Evolutionary conservation across 2,113 vertebrate genomes (phyloP).

Genomic region (Pipra filicauda): DNA sequence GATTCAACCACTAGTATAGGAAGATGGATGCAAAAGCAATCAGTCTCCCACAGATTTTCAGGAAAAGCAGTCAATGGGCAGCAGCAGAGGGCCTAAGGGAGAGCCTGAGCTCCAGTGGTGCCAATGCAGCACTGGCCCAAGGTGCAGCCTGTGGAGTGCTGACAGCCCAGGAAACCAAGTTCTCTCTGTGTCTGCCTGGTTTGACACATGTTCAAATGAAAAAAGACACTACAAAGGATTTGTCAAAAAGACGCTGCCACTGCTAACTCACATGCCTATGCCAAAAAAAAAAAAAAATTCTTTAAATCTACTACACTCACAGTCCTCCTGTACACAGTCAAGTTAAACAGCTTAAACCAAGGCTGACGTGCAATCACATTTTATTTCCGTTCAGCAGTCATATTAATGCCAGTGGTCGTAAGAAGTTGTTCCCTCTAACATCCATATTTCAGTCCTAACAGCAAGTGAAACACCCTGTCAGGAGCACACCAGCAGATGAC

Average conservation of each 20-base stretch:
- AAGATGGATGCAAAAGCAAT: background rate
- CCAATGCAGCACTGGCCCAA: background rate
- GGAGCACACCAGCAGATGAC: background rate
- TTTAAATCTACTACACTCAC: background rate
- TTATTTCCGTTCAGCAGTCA: background rate
- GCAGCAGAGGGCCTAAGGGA: background rate
- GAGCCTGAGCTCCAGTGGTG: background rate
- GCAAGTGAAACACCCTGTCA: rapidly evolving
- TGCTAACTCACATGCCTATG: rapidly evolving
- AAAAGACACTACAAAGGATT: background rate
- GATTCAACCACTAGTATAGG: background rate
- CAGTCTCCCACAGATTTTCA: background rate
- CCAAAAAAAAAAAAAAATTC: background rate
- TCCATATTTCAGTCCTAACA: background rate
- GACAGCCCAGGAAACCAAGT: background rate
- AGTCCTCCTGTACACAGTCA: background rate
- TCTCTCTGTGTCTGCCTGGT: background rate
- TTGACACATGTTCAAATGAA: background rate
- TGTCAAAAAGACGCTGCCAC: background rate
- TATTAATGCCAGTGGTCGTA: background rate
- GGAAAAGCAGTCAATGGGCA: background rate
- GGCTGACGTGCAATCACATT: background rate
- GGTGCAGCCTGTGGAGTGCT: background rate
- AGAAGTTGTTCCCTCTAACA: background rate
- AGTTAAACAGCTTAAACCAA: background rate